Conservation (phyloP, 2,113 vertebrate species). For the Jaculus jaculus region DNA sequence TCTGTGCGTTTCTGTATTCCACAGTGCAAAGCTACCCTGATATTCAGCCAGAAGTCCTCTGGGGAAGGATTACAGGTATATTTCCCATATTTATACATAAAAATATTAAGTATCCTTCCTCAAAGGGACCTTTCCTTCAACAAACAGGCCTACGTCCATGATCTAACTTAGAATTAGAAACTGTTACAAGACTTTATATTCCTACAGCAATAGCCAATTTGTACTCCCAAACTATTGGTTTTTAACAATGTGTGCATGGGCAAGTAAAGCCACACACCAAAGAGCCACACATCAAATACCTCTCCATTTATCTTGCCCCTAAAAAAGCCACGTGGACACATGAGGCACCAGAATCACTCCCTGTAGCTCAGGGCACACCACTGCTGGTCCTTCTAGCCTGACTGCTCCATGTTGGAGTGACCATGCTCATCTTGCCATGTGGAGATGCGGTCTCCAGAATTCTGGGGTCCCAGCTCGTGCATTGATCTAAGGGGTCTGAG, state of each 20-base stretch:
- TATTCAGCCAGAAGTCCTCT: neutral
- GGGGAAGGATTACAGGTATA: neutral
- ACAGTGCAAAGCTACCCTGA: neutral
- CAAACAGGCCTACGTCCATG: neutral
- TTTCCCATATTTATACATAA: neutral
- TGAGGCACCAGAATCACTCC: neutral
- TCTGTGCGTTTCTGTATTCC: neutral
- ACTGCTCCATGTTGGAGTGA: neutral
- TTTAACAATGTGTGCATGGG: neutral
- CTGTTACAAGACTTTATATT: neutral
- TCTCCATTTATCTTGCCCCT: neutral
- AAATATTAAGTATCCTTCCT: neutral
- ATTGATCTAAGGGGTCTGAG: neutral
- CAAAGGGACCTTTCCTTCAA: neutral
- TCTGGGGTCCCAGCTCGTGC: too few relatives aligned
- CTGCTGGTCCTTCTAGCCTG: neutral
- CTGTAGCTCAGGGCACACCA: neutral
- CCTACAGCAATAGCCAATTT: neutral
- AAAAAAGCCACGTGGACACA: neutral
- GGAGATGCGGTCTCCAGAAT: neutral
- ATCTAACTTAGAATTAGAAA: neutral
- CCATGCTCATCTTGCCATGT: neutral
- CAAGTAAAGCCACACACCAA: neutral
- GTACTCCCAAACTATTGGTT: neutral
- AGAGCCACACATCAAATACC: neutral